A percentile compares a stretch with the other conserved stretches of the same genome.
Conservation (phyloP, 2,888 invertebrate species). For the Diaphora mendica region DNA sequence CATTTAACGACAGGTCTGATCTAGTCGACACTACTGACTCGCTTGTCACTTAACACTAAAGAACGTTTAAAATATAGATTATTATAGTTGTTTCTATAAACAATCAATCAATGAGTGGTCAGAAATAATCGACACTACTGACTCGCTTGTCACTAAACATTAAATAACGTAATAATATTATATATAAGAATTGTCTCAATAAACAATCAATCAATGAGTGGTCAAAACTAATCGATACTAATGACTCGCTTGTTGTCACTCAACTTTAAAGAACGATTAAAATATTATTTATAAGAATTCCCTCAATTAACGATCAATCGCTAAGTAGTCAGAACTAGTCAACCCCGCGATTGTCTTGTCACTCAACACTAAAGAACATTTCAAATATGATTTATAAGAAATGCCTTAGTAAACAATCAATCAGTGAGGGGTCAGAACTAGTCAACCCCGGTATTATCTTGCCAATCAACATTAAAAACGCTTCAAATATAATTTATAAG, state of each 20-base stretch:
- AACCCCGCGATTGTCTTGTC: neutral
- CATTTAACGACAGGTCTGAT: too few relatives aligned
- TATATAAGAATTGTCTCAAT: neutral
- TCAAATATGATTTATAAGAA: neutral
- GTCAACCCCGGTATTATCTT: neutral
- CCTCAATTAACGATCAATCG: neutral
- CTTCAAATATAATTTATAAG: neutral
- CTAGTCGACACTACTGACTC: neutral
- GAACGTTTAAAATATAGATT: neutral
- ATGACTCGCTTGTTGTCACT: neutral
- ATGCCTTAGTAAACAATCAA: neutral
- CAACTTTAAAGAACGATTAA: neutral
- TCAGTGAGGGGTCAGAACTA: neutral
- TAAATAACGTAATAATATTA: neutral
- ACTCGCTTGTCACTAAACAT: neutral
- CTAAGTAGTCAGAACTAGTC: too few relatives aligned
- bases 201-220: too few relatives aligned
- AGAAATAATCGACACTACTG: too few relatives aligned
- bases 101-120: neutral
- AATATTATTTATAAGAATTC: neutral
- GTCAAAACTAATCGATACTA: neutral
- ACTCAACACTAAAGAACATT: too few relatives aligned
- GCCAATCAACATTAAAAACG: neutral
- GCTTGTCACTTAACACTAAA: neutral
- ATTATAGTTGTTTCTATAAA: neutral